These are phyloP conservation scores for Erynnis tages DNA, from an alignment of 2,888 invertebrate species.

Conservation along the genomic window DNA sequence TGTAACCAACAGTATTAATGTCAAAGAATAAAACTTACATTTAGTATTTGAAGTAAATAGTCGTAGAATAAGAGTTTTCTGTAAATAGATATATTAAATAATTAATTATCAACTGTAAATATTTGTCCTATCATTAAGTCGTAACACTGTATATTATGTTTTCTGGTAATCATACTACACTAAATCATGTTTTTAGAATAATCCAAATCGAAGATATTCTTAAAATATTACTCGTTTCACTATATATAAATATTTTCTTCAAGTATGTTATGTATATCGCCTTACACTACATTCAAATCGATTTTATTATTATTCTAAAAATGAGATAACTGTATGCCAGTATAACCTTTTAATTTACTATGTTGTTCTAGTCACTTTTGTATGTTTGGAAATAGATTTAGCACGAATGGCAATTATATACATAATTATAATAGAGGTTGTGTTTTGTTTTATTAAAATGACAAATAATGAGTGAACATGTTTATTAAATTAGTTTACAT, in stretches of 20 bases:
- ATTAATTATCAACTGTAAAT: too few relatives aligned
- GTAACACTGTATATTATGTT: too few relatives aligned
- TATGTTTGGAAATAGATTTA: slow-evolving; percentile 29
- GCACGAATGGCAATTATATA: slow-evolving; percentile 21
- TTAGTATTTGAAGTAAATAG: not conserved
- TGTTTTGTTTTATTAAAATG: slow-evolving; percentile 15
- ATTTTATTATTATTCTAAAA: slow-evolving; percentile 11
- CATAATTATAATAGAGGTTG: slow-evolving; percentile 23
- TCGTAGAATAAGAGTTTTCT: slow-evolving; percentile 1
- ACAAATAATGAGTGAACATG: not conserved
- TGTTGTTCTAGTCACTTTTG: slow-evolving; percentile 35
- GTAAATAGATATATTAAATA: too few relatives aligned
- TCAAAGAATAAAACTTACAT: slow-evolving; percentile 7
- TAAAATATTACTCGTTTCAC: too few relatives aligned
- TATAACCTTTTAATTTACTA: too few relatives aligned
- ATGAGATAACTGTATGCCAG: slow-evolving; percentile 5
- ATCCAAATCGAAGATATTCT: too few relatives aligned
- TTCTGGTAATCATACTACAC: too few relatives aligned
- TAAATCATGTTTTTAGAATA: slow-evolving; percentile 6
- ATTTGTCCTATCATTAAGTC: too few relatives aligned
- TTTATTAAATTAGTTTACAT: too few relatives aligned
- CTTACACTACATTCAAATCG: too few relatives aligned
- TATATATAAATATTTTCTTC: too few relatives aligned
- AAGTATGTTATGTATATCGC: too few relatives aligned
- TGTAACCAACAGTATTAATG: slow-evolving; percentile 16